These are phyloP conservation scores for Dusona sp. DNA, from an alignment of 2,888 invertebrate species.

Conservation along the genomic window DNA sequence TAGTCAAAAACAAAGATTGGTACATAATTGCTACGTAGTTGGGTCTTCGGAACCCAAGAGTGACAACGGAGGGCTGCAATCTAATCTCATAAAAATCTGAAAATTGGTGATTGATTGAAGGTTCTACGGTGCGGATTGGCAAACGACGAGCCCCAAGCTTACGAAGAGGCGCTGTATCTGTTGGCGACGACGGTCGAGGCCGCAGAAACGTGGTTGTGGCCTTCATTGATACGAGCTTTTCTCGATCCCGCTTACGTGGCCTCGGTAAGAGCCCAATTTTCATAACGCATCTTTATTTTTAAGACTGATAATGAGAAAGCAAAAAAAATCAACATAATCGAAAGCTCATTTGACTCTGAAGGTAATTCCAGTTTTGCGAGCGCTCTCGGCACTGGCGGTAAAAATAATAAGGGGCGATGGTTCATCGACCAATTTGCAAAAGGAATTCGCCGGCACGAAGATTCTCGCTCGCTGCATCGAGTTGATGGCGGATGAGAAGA, in stretches of 20 bases:
- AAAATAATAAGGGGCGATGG: slow-evolving; percentile 77
- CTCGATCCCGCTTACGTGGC: slow-evolving; percentile 75
- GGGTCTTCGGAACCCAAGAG: background rate
- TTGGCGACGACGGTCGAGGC: slow-evolving; percentile 81
- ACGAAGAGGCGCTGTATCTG: slow-evolving; percentile 80
- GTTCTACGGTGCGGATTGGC: slow-evolving; percentile 76
- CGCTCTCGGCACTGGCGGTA: slow-evolving; percentile 77
- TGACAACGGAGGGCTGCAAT: background rate
- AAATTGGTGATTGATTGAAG: slow-evolving; percentile 56
- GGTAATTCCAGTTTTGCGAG: slow-evolving; percentile 77
- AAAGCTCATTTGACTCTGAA: slow-evolving; percentile 67
- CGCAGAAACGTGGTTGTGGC: slow-evolving; percentile 82
- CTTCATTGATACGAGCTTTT: slow-evolving; percentile 77
- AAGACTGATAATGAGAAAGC: background rate
- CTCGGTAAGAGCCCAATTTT: slow-evolving; percentile 71
- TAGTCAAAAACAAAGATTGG: background rate
- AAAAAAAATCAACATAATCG: background rate
- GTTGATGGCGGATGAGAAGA: slow-evolving; percentile 74
- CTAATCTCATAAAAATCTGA: background rate
- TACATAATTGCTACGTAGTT: background rate
- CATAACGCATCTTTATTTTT: background rate
- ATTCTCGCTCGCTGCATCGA: slow-evolving; percentile 79
- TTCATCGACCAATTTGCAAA: slow-evolving; percentile 70
- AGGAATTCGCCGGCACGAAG: slow-evolving; percentile 79
- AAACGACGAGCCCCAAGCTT: slow-evolving; percentile 78